Base-by-base conservation (phyloP, 2,888 invertebrate species). In the Clunio marinus region DNA sequence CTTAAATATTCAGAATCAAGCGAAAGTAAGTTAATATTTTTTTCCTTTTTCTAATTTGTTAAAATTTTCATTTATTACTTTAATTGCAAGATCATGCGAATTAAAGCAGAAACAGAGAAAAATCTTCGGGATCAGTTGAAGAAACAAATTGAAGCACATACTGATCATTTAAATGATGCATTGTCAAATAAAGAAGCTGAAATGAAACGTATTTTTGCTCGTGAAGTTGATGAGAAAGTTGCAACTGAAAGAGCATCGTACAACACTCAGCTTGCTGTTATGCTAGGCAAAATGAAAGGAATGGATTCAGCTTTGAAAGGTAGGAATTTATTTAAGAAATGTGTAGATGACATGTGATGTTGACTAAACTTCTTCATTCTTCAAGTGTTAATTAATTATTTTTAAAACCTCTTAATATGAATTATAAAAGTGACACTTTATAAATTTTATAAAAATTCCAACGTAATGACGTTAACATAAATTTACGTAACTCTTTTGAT, bases 71-170 rank as follows among this genome's bases (percentile, higher is more conserved):
- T 62, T 62, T 10, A 17, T 45, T 1, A 37, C 24, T 22, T 27
- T 67, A 73, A 74, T 70, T 77, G 76, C 5, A 75, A 88, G 88
- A 80, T 86, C 70, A 78, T 89, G 69, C 80, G 83, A 74, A 80
- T 88, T 45, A 84, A 85, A 73, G 82, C 84, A 1, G 85, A 86
- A 57, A 82, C 86, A 25, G 89, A 94, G 74, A 82, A 83, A 59
- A 88, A 88, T 70, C 77, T 95, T 69, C 86, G 89, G 55, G 83
- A 85, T 13, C 89, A 93, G 74, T 77, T 98, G 70, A 89, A 90
- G 75, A 84, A 90, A 65, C 95, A 96, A 74, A 85, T 89, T 1
- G 91, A 93, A 73, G 87, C 93, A 0, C 94, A 96, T 77, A 83
- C 87, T 60, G 94, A 95, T 75, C 88, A 92, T 71, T 76, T 92